A percentile compares a stretch with the other conserved stretches of the same genome.
phyloP scores from a whole-genome alignment of 2,113 vertebrate species.

The Dipodomys spectabilis region DNA sequence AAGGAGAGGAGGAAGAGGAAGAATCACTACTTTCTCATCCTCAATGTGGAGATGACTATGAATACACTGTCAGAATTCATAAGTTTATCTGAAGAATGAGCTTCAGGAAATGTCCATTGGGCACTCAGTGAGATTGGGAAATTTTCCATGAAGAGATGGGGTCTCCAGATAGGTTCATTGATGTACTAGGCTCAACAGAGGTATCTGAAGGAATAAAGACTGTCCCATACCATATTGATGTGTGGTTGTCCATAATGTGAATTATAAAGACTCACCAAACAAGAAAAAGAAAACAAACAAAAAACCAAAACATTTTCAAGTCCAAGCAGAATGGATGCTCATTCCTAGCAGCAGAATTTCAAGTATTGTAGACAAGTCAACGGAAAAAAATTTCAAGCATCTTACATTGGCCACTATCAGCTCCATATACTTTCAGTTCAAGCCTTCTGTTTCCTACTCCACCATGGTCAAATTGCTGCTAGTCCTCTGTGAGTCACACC shows the following conservation, averaged over 20 bases:
- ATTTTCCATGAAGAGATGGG: background rate
- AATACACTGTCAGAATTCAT: background rate
- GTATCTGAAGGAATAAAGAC: background rate
- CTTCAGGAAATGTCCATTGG: background rate
- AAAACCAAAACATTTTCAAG: constrained; percentile 12
- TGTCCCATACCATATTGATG: background rate
- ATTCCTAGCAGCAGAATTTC: constrained; percentile 18
- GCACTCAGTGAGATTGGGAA: background rate
- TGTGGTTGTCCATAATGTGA: background rate
- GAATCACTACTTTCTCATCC: background rate
- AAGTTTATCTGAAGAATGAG: too few species aligned
- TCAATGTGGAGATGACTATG: too few species aligned
- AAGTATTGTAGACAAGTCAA: background rate
- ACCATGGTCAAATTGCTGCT: background rate
- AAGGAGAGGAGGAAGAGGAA: background rate
- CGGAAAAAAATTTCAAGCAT: constrained; percentile 19
- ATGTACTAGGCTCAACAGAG: background rate
- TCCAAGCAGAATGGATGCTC: background rate
- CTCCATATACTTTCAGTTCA: constrained; percentile 21
- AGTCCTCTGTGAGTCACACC: constrained; percentile 28
- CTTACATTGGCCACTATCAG: background rate
- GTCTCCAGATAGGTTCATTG: background rate
- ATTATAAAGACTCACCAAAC: background rate
- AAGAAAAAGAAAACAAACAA: background rate
- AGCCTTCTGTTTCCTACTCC: background rate